Evolutionary conservation across 2,113 vertebrate species (phyloP).

Genomic region (Cheirogaleus medius): DNA sequence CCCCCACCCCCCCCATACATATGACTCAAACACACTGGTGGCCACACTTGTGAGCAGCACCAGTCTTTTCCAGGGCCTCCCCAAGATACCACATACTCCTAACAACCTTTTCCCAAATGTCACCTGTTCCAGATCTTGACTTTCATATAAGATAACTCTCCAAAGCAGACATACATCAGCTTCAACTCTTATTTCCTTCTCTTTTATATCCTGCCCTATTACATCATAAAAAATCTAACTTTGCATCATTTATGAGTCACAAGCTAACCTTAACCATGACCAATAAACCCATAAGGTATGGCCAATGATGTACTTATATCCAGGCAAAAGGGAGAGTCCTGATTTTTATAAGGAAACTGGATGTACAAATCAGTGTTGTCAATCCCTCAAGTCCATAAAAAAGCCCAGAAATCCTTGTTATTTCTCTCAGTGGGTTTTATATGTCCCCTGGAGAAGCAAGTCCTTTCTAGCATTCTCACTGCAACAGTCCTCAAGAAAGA

Average conservation of each 20-base stretch:
- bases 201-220: neutral
- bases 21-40: neutral
- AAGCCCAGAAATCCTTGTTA: neutral
- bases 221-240: neutral
- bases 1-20: neutral
- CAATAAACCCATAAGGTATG: neutral
- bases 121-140: neutral
- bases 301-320: neutral
- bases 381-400: neutral
- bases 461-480: neutral
- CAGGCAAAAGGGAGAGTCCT: neutral
- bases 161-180: neutral
- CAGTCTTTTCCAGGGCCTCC: too few species aligned
- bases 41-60: neutral
- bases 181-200: conserved; percentile 7
- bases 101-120: neutral
- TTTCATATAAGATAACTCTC: neutral
- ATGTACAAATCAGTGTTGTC: neutral
- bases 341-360: neutral
- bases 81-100: neutral
- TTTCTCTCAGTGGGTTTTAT: neutral
- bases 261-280: neutral
- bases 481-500: neutral
- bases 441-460: neutral
- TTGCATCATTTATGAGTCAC: neutral